These are phyloP conservation scores for Lasioglossum villosulum DNA, from an alignment of 2,888 invertebrate genomes.

Conservation along the genomic window DNA sequence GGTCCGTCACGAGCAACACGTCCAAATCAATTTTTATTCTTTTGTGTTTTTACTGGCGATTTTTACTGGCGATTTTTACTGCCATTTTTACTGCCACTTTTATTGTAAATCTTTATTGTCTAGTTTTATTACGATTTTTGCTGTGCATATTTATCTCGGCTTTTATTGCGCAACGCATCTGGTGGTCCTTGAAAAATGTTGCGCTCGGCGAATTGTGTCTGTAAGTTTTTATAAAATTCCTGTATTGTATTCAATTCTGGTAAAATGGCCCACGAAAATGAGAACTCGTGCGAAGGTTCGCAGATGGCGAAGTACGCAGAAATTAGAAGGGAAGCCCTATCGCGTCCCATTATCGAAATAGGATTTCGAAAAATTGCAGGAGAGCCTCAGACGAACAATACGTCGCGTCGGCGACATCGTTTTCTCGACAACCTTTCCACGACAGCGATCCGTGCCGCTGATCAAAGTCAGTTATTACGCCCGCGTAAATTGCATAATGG, in stretches of 20 bases:
- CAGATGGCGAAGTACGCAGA: background rate
- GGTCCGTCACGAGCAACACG: background rate
- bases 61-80: conserved; percentile 1
- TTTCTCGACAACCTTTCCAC: conserved; percentile 22
- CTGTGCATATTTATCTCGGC: background rate
- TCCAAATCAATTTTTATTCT: background rate
- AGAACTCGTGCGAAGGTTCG: no score
- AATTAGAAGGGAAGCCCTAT: background rate
- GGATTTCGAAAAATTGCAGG: background rate
- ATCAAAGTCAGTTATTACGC: conserved; percentile 47
- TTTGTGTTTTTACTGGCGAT: background rate
- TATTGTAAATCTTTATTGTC: background rate
- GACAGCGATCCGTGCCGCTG: conserved; percentile 24
- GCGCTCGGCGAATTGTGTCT: background rate
- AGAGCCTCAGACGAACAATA: background rate
- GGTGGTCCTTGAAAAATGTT: background rate
- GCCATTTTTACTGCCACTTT: background rate
- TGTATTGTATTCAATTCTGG: background rate
- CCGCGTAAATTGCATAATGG: conserved; percentile 38
- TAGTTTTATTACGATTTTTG: background rate
- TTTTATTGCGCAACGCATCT: background rate
- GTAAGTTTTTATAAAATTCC: background rate
- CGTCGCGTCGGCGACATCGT: background rate
- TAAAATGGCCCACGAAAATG: no score
- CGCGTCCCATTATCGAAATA: background rate